These are phyloP conservation scores for Tympanoctomys barrerae DNA, from an alignment of 2,797 vertebrate genomes.

Conservation along the genomic window DNA sequence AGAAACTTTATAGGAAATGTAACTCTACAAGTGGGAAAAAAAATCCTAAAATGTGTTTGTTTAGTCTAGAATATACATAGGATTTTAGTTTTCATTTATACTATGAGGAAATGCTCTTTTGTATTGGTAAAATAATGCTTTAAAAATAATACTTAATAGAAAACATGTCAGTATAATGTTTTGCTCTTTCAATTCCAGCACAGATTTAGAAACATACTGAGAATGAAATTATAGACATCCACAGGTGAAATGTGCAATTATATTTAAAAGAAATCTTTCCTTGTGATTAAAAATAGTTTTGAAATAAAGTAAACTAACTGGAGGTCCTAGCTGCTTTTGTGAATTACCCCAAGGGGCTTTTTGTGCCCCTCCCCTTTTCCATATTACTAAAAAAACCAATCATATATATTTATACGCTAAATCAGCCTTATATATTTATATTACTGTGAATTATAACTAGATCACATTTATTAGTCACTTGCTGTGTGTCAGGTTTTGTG, in stretches of 20 bases:
- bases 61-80: not conserved
- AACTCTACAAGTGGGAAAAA: constrained; percentile 95
- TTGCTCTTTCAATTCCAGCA: not conserved
- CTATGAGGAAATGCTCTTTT: not conserved
- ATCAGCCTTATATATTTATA: not conserved
- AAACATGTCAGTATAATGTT: not conserved
- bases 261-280: not conserved
- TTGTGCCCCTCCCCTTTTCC: not conserved
- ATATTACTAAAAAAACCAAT: not conserved
- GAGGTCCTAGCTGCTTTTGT: not conserved
- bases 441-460: not conserved
- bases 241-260: not conserved
- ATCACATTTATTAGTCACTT: not conserved
- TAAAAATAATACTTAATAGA: not conserved
- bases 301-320: not conserved
- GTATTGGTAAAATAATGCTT: not conserved
- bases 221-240: not conserved
- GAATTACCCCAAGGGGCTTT: not conserved
- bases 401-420: not conserved
- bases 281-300: not conserved
- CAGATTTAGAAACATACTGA: not conserved
- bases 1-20: constrained; percentile 96
- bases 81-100: not conserved
- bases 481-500: not conserved
- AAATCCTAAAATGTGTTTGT: constrained; percentile 76